Evolutionary conservation across 1,140 invertebrate species (phyloP).

Genomic region (Drosophila teissieri): DNA sequence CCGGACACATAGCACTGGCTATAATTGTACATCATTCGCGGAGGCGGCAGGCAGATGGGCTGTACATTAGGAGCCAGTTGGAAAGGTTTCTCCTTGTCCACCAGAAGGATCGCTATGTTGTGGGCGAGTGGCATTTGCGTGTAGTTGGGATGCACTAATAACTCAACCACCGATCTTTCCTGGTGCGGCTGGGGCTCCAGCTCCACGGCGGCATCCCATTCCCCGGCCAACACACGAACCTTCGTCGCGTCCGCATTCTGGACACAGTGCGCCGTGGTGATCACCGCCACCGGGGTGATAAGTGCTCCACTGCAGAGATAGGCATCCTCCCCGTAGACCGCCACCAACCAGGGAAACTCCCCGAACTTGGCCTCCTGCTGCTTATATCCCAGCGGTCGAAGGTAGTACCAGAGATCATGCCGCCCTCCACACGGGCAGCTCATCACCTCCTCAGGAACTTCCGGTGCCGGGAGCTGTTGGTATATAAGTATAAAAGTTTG

Average conservation of each 20-base stretch:
- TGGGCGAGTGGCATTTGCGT: slow-evolving; percentile 44
- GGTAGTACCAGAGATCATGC: slow-evolving; percentile 49
- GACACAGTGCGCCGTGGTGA: slow-evolving; percentile 60
- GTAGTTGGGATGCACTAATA: slow-evolving; percentile 57
- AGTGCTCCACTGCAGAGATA: slow-evolving; percentile 64
- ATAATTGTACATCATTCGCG: slow-evolving; percentile 44
- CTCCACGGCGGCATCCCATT: slow-evolving; percentile 65
- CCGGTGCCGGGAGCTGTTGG: slow-evolving; percentile 8
- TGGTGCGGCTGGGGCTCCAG: slow-evolving; percentile 54
- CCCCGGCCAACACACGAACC: slow-evolving; percentile 53
- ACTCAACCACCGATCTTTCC: slow-evolving; percentile 28
- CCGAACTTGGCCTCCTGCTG: slow-evolving; percentile 54
- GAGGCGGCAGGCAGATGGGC: slow-evolving; percentile 57
- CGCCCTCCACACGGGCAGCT: slow-evolving; percentile 43
- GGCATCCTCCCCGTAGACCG: slow-evolving; percentile 18
- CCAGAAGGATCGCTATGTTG: slow-evolving; percentile 55
- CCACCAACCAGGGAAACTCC: slow-evolving; percentile 67
- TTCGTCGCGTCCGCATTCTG: not conserved
- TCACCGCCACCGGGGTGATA: slow-evolving; percentile 41
- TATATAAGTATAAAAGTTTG: not conserved
- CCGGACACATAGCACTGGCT: slow-evolving; percentile 64
- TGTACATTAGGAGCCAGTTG: slow-evolving; percentile 38
- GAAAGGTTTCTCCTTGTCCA: slow-evolving; percentile 31
- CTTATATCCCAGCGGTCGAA: slow-evolving; percentile 55
- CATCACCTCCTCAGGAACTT: not conserved